Conservation (phyloP, 2,113 vertebrate species). For the Eurystomus gularis region DNA sequence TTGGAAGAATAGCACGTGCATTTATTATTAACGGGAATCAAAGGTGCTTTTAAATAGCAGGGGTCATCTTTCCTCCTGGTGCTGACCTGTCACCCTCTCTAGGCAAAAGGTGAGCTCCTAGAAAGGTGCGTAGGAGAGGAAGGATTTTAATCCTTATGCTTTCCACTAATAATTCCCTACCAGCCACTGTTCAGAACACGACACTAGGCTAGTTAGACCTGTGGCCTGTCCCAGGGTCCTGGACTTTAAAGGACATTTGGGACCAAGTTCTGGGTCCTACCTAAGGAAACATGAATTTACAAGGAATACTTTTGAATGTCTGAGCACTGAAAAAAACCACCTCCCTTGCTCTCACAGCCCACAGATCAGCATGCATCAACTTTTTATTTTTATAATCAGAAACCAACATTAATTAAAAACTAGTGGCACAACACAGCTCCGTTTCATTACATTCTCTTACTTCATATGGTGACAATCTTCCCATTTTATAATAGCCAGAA, state of each 20-base stretch:
- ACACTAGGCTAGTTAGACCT: neutral
- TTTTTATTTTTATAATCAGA: neutral
- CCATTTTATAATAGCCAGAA: neutral
- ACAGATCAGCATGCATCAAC: neutral
- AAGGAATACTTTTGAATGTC: neutral
- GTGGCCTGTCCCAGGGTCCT: neutral
- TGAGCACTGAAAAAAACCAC: constrained; percentile 25
- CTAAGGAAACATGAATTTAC: neutral
- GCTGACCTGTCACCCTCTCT: neutral
- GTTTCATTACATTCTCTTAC: neutral
- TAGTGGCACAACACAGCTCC: neutral
- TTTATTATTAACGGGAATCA: neutral
- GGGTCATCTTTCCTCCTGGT: neutral
- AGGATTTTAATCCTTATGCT: neutral
- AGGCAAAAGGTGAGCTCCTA: neutral
- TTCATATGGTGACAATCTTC: neutral
- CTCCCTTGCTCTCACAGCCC: neutral
- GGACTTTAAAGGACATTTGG: neutral
- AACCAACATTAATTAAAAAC: neutral
- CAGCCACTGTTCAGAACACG: neutral
- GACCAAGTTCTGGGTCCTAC: neutral
- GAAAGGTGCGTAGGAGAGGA: neutral
- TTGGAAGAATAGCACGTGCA: neutral
- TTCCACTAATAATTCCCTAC: neutral
- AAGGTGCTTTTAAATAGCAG: constrained; percentile 29